Percentiles rank a stretch among this genome's conserved stretches.
Conservation (phyloP, 2,888 invertebrate species). For the Zhuqinia jingwanae region DNA sequence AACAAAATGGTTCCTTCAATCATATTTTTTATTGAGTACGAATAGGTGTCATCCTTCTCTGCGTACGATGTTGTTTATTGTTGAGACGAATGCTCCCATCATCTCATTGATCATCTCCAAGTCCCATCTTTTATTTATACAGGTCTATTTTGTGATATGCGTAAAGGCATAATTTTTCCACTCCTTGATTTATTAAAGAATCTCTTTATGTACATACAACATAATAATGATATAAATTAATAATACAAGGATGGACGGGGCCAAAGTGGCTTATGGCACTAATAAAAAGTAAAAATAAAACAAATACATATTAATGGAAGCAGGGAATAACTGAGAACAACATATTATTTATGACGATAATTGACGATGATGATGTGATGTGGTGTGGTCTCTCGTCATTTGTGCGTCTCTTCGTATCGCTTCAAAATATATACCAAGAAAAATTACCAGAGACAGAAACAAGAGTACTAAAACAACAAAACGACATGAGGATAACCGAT, state of each 20-base stretch:
- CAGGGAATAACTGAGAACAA: slow-evolving; percentile 36
- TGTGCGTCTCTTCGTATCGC: too few relatives aligned
- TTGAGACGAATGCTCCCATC: not conserved
- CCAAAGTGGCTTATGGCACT: slow-evolving; percentile 39
- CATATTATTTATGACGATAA: slow-evolving; percentile 10
- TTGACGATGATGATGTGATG: not conserved
- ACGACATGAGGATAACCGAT: not conserved
- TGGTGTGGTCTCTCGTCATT: too few relatives aligned
- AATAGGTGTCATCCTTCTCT: not conserved
- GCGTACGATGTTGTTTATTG: not conserved
- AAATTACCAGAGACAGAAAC: not conserved
- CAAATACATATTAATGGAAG: slow-evolving; percentile 24
- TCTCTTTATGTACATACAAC: not conserved
- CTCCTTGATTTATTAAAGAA: not conserved
- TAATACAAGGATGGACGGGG: not conserved
- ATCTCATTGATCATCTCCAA: not conserved
- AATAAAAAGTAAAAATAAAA: slow-evolving; percentile 24
- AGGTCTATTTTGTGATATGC: not conserved
- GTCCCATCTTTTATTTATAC: not conserved
- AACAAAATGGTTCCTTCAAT: too few relatives aligned
- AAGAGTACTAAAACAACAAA: not conserved
- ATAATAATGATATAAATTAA: not conserved
- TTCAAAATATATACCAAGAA: not conserved
- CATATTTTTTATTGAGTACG: not conserved
- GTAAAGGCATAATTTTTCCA: not conserved